phyloP scores from a whole-genome alignment of 2,888 invertebrate genomes.

The Xanthorhoe designata region DNA sequence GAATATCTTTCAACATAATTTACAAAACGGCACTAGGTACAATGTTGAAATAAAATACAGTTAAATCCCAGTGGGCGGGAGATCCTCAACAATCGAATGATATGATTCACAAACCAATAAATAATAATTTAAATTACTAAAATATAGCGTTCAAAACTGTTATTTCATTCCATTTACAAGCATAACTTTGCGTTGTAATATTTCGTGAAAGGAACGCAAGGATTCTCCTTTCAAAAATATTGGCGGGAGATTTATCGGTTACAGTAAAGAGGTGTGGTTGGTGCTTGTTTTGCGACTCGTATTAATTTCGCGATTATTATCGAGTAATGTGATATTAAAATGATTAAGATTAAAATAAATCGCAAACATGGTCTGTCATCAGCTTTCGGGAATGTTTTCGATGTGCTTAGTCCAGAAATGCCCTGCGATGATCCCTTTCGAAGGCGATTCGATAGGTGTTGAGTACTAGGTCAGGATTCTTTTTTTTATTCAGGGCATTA shows the following conservation, averaged over 20 bases:
- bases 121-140: slow-evolving; percentile 69
- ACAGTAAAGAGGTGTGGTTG: slow-evolving; percentile 55
- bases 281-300: slow-evolving; percentile 57
- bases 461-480: too few species aligned
- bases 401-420: too few species aligned
- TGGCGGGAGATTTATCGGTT: slow-evolving; percentile 54
- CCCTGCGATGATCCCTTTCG: too few species aligned
- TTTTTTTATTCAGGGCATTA: too few species aligned
- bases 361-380: slow-evolving; percentile 38
- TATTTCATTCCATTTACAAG: slow-evolving; percentile 57
- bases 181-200: slow-evolving; percentile 59
- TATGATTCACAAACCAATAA: slow-evolving; percentile 74
- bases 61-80: slow-evolving; percentile 49
- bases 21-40: neutral
- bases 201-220: slow-evolving; percentile 42
- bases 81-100: slow-evolving; percentile 75
- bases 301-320: slow-evolving; percentile 51
- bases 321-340: slow-evolving; percentile 46
- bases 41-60: slow-evolving; percentile 28
- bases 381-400: slow-evolving; percentile 12
- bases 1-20: neutral
- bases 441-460: too few species aligned
- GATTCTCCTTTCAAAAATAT: slow-evolving; percentile 49
- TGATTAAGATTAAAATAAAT: slow-evolving; percentile 42
- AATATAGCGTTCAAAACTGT: slow-evolving; percentile 54